phyloP scores from a whole-genome alignment of 1,140 invertebrate genomes.

The Elymnias hypermnestra region DNA sequence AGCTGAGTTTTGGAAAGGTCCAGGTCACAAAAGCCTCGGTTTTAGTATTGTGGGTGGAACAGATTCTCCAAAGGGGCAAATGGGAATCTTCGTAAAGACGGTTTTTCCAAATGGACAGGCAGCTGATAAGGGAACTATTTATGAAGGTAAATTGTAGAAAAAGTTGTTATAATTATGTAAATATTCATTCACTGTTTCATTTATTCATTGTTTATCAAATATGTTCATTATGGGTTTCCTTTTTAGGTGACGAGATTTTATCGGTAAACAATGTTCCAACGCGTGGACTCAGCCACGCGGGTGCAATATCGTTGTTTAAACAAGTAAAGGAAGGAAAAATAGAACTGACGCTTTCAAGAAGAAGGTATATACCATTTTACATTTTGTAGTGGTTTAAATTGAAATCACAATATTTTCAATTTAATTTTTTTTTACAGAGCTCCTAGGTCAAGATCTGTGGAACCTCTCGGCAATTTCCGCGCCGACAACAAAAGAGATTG shows the following conservation, averaged over 20 bases:
- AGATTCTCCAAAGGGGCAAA: constrained; percentile 90
- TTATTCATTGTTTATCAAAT: too few relatives aligned
- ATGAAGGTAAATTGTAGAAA: constrained; percentile 91
- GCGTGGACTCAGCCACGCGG: constrained; percentile 90
- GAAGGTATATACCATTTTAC: constrained; percentile 78
- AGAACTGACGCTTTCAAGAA: constrained; percentile 86
- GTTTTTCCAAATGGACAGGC: constrained; percentile 93
- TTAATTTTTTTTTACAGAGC: constrained; percentile 55
- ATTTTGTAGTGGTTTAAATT: constrained; percentile 2
- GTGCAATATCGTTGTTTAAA: constrained; percentile 93
- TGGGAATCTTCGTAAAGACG: constrained; percentile 95
- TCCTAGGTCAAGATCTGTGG: constrained; percentile 75
- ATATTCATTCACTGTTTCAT: constrained; percentile 5
- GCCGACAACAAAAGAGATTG: constrained; percentile 56
- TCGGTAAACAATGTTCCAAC: constrained; percentile 90
- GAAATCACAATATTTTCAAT: background rate
- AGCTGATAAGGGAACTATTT: constrained; percentile 86
- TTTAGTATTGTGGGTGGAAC: constrained; percentile 94
- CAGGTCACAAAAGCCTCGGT: constrained; percentile 89
- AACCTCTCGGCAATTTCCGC: constrained; percentile 69
- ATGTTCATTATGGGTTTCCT: too few relatives aligned
- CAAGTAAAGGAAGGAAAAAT: constrained; percentile 91
- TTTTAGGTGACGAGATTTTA: constrained; percentile 92
- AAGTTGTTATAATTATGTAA: too few relatives aligned
- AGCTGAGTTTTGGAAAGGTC: constrained; percentile 86